Base-by-base conservation (phyloP, 2,888 invertebrate species). In the Ellobium chinense region DNA sequence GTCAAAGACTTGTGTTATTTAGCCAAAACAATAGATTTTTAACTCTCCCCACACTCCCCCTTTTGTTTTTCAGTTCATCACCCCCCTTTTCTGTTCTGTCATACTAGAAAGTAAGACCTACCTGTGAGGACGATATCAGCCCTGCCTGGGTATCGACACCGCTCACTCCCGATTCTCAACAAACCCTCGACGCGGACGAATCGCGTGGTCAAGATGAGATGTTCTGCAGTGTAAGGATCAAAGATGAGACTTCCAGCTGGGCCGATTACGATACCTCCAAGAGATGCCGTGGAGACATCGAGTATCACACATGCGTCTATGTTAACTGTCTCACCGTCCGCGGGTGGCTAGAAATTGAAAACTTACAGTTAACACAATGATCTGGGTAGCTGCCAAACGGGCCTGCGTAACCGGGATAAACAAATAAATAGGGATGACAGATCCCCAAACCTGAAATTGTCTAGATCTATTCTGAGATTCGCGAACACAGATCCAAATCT, bases 61-160 rank as follows among this genome's bases (percentile, higher is more conserved):
- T n/a, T n/a, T n/a, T n/a, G n/a, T n/a, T n/a, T n/a, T n/a, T n/a
- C n/a, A n/a, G n/a, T n/a, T n/a, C n/a, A n/a, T n/a, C n/a, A n/a
- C n/a, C n/a, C n/a, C n/a, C n/a, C n/a, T n/a, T n/a, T n/a, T n/a
- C n/a, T n/a, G n/a, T n/a, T n/a, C n/a, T n/a, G n/a, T n/a, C n/a
- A n/a, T n/a, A n/a, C n/a, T n/a, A n/a, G n/a, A 65, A 27, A 65
- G 65, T 34, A 12, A 31, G 29, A 27, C 18, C 7, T 46, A 56
- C 73, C 73, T 58, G 56, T 73, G 29, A 73, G 58, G 21, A 58
- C 73, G 18, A 73, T 58, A 4, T 56, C 21, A 34, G 73, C 73
- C 29, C 34, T 56, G 36, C 73, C 73, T 21, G 56, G 58, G 24
- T 58, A 73, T 18, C 73, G 73, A n/a, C 73, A 73, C 24, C 21